Evolutionary conservation across 1,140 invertebrate genomes (phyloP).

Genomic region (Neuroterus valhalla): DNA sequence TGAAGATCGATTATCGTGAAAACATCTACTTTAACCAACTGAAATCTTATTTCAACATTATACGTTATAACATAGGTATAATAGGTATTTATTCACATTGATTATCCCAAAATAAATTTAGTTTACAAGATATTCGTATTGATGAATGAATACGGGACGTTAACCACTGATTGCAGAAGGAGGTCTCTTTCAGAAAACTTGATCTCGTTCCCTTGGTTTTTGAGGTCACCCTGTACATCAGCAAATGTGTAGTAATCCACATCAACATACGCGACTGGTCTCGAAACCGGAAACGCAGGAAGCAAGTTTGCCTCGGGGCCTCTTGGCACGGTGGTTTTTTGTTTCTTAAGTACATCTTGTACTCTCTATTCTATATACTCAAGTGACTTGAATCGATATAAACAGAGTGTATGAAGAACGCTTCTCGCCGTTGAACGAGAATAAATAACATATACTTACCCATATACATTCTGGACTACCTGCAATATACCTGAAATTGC

Average conservation of each 20-base stretch:
- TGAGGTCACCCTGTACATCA: slow-evolving; percentile 26
- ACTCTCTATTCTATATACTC: slow-evolving; percentile 20
- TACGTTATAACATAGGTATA: too few relatives aligned
- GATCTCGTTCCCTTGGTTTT: slow-evolving; percentile 15
- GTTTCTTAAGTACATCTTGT: slow-evolving; percentile 30
- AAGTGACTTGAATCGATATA: slow-evolving; percentile 17
- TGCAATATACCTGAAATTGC: slow-evolving; percentile 10
- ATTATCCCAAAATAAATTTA: too few relatives aligned
- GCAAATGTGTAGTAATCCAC: slow-evolving; percentile 12
- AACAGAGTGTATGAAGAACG: slow-evolving; percentile 11
- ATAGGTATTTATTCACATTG: too few relatives aligned
- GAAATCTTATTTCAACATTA: too few relatives aligned
- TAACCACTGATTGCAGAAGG: neutral
- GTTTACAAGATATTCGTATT: too few relatives aligned
- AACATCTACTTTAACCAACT: too few relatives aligned
- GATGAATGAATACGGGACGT: too few relatives aligned
- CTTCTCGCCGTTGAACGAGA: slow-evolving; percentile 7
- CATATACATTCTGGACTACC: neutral
- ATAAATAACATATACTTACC: slow-evolving; percentile 20
- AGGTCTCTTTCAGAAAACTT: slow-evolving; percentile 12
- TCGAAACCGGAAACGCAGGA: slow-evolving; percentile 49
- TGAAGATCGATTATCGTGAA: too few relatives aligned
- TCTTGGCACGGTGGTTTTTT: slow-evolving; percentile 31
- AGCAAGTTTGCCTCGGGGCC: slow-evolving; percentile 39
- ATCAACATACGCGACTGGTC: slow-evolving; percentile 27